Evolutionary conservation across 2,113 vertebrate species (phyloP), one percentile per base, ranked within the genome.

Genomic region (Aphelocoma coerulescens): DNA sequence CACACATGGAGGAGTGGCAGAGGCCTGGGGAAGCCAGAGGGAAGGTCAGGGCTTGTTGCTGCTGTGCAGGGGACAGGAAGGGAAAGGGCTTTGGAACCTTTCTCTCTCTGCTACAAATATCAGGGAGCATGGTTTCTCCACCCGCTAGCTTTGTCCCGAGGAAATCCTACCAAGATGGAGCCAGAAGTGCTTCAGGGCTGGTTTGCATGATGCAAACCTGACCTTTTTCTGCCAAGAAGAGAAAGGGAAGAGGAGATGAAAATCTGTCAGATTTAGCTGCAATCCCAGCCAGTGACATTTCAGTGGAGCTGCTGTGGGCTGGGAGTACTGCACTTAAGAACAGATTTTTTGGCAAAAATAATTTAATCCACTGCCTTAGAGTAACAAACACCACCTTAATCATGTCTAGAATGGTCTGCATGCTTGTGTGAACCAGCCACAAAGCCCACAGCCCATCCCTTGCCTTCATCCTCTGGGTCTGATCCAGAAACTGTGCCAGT

Each of bases 21-120:
- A 78, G 35, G 43, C 26, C 26, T 32, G 62, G 48, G 37, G 46
- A 67, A 66, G 49, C 17, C 18, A 10, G 30, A n/a, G 22, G 33
- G 11, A 39, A 44, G 37, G 33, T 22, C 28, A 57, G 59, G 19
- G 14, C 76, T 71, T 24, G 65, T 46, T 58, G 39, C 44, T 37
- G 43, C 57, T 48, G 12, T 55, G 73, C 33, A n/a, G 15, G 11
- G 16, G 18, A 10, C 22, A 32, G 23, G 18, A 30, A 18, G 13
- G 16, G 30, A 72, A 46, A 58, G 62, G 32, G 2, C 16, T 11
- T 32, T 28, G 48, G 49, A 54, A 39, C n/a, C 14, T 46, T 75
- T 32, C 37, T n/a, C 22, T 65, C 1, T 0, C 27, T 27, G 2
- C 43, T 12, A 9, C 17, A 51, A 54, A 13, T 24, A 23, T 3